A percentile compares a stretch with the other conserved stretches of the same genome.
Evolutionary conservation across 2,888 invertebrate genomes (phyloP).

Genomic region (Aphidoletes aphidimyza): DNA sequence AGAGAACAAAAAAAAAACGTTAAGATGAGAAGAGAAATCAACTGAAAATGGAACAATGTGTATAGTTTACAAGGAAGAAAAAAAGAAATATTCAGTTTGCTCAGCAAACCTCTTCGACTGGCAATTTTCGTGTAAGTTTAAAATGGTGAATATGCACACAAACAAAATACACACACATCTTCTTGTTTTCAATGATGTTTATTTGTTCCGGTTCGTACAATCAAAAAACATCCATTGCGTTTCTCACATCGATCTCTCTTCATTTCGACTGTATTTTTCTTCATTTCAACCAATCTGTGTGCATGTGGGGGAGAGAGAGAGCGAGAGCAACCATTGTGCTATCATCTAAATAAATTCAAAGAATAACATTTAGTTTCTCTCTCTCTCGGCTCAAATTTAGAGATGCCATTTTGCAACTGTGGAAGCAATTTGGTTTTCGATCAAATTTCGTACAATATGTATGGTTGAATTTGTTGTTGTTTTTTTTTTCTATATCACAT

Average conservation of each 20-base stretch:
- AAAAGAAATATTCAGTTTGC: not conserved
- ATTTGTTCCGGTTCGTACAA: not conserved
- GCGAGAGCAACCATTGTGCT: too few relatives aligned
- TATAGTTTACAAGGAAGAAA: not conserved
- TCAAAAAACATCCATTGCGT: not conserved
- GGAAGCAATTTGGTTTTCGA: too few relatives aligned
- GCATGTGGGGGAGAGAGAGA: too few relatives aligned
- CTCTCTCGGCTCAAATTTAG: too few relatives aligned
- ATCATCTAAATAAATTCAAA: slow-evolving; percentile 13
- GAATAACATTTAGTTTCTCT: too few relatives aligned
- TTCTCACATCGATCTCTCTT: not conserved
- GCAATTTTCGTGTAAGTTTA: not conserved
- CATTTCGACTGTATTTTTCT: not conserved
- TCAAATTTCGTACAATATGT: too few relatives aligned
- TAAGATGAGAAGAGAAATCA: not conserved
- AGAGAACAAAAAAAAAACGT: not conserved
- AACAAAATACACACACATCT: too few relatives aligned
- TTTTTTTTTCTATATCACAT: too few relatives aligned
- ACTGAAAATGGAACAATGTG: not conserved
- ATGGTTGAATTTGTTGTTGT: too few relatives aligned
- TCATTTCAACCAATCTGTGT: too few relatives aligned
- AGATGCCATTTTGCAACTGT: too few relatives aligned
- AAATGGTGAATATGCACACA: not conserved
- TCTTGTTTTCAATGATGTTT: not conserved
- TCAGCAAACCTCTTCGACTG: not conserved